These are phyloP conservation scores for Dysmachus trigonus DNA, from an alignment of 2,888 invertebrate species.

Conservation along the genomic window DNA sequence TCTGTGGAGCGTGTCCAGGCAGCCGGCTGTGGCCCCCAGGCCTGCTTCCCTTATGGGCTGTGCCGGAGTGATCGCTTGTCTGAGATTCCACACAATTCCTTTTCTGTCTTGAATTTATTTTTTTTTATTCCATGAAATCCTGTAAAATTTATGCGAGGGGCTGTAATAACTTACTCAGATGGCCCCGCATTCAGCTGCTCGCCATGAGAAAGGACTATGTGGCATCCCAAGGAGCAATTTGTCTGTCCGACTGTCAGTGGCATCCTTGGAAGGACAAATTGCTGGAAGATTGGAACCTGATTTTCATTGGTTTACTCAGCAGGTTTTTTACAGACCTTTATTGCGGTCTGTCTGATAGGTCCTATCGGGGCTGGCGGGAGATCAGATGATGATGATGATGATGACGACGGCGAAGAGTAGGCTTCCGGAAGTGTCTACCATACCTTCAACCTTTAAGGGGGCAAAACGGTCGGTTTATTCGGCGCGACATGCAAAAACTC, in stretches of 20 bases:
- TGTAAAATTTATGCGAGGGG: not conserved
- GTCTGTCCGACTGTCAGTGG: slow-evolving; percentile 8
- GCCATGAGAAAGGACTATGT: not conserved
- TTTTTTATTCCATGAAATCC: not conserved
- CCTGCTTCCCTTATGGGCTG: not conserved
- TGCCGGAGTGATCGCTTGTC: not conserved
- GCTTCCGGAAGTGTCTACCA: not conserved
- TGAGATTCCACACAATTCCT: not conserved
- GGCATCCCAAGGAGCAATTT: slow-evolving; percentile 30
- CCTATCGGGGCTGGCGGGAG: not conserved
- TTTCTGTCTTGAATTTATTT: not conserved
- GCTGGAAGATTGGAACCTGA: slow-evolving; percentile 24
- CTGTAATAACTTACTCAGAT: not conserved
- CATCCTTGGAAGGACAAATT: slow-evolving; percentile 17
- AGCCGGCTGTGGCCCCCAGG: not conserved
- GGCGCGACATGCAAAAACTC: not conserved
- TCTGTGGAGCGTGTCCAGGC: not conserved
- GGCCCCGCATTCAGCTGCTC: not conserved
- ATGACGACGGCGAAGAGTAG: not conserved
- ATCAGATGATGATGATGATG: not conserved
- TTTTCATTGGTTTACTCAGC: slow-evolving; percentile 20
- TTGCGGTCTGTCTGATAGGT: slow-evolving; percentile 4
- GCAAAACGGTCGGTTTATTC: not conserved
- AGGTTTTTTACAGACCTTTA: slow-evolving; percentile 4
- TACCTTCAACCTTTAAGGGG: not conserved